These are phyloP conservation scores for Seira ritae DNA, from an alignment of 2,888 invertebrate genomes.

Conservation along the genomic window DNA sequence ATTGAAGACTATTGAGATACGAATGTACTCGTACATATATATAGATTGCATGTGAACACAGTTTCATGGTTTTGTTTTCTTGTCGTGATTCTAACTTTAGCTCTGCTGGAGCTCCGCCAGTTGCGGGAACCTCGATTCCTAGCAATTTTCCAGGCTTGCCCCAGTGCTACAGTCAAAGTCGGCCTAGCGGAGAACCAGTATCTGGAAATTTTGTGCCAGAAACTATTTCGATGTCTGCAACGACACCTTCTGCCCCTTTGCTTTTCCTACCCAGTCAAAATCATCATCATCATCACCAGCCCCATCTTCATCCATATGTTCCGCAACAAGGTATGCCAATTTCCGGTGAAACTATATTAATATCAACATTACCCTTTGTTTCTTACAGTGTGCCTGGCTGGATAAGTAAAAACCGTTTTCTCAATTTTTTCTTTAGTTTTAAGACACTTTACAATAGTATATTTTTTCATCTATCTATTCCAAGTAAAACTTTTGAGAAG, in stretches of 20 bases:
- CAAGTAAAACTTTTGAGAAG: no score
- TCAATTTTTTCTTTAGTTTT: no score
- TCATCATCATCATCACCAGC: slow-evolving; percentile 36
- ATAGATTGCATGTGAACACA: no score
- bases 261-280: slow-evolving; percentile 44
- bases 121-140: neutral
- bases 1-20: no score
- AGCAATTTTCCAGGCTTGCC: slow-evolving; percentile 20
- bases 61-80: no score
- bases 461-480: no score
- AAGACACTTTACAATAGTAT: no score
- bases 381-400: no score
- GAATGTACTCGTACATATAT: no score
- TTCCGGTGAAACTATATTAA: neutral
- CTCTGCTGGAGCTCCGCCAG: slow-evolving; percentile 30
- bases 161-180: slow-evolving; percentile 36
- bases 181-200: neutral
- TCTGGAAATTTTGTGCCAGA: slow-evolving; percentile 28
- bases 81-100: slow-evolving; percentile 21
- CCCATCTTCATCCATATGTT: slow-evolving; percentile 56
- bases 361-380: neutral
- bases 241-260: slow-evolving; percentile 48
- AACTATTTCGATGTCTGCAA: slow-evolving; percentile 43
- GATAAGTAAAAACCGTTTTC: no score
- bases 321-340: slow-evolving; percentile 69